A percentile compares a stretch with the other conserved stretches of the same genome.
These are phyloP conservation scores for Calameuta pallipes DNA, from an alignment of 2,888 invertebrate species.

Conservation along the genomic window DNA sequence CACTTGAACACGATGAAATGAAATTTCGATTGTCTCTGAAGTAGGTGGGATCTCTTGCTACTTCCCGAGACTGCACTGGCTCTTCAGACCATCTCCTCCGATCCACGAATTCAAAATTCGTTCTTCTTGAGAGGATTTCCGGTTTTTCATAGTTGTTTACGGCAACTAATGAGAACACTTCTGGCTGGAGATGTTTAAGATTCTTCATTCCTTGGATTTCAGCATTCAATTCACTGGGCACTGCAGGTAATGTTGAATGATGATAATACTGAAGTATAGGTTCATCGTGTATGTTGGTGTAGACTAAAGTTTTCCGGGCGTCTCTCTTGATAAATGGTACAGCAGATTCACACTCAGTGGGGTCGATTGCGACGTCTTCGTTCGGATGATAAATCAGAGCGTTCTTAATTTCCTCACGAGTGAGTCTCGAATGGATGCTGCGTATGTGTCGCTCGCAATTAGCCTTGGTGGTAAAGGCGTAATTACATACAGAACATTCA, in stretches of 20 bases:
- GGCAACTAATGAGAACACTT: conserved; percentile 12
- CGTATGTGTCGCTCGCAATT: conserved; percentile 95
- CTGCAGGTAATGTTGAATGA: conserved; percentile 24
- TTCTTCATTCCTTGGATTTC: conserved; percentile 44
- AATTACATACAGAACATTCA: conserved; percentile 93
- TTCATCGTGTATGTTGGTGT: conserved; percentile 45
- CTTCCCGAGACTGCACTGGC: conserved; percentile 32
- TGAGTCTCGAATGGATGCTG: conserved; percentile 88
- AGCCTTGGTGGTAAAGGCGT: conserved; percentile 96
- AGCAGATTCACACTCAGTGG: conserved; percentile 37
- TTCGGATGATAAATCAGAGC: conserved; percentile 89
- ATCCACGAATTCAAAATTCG: conserved; percentile 40
- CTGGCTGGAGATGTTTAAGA: conserved; percentile 15
- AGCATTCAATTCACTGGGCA: conserved; percentile 27
- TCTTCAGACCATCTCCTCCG: conserved; percentile 38
- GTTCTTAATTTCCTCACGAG: conserved; percentile 88
- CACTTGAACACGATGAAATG: conserved; percentile 53
- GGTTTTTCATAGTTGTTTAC: conserved; percentile 32
- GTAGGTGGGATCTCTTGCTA: conserved; percentile 13
- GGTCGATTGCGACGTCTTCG: conserved; percentile 83
- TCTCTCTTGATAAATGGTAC: conserved; percentile 48
- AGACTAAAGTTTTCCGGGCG: conserved; percentile 52
- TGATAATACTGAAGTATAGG: conserved; percentile 29
- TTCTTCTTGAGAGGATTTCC: conserved; percentile 33
- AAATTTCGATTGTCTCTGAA: conserved; percentile 53